Evolutionary conservation across 2,113 vertebrate species (phyloP), one percentile per base, ranked within the genome.

Genomic region (Xerus inauris): DNA sequence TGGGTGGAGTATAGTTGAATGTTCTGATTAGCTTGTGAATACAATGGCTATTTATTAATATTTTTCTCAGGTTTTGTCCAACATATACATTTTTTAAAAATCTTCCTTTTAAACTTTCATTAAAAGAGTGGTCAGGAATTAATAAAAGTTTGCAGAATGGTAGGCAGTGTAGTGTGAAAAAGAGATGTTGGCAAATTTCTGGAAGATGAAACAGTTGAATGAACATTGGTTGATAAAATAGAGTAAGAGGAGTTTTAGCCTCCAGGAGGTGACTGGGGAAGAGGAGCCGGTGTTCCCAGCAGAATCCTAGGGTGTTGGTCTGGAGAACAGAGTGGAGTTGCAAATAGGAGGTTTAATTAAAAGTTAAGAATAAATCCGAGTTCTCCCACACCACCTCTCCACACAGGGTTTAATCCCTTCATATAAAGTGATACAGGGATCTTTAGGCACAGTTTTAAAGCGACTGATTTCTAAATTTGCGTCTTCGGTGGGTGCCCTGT

Each of bases 71-170:
- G 12, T 64, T 87, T 92, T 24, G n/a, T 87, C 40, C 76, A 59
- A 85, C 49, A 49, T 54, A 35, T 7, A 20, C 19, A 62, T 35
- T 65, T 22, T 38, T 65, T 24, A n/a, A n/a, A n/a, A n/a, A 30
- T 54, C 28, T 67, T 42, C 51, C 77, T 79, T 40, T 89, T 92
- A 24, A 28, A 3, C 38, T 92, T 73, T 94, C 86, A 77, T 77
- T 82, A 20, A 82, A 67, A 89, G 47, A 9, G 8, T 62, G 24
- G 59, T 62, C 9, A 62, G 59, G 42, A 28, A 59, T 35, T 38
- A 81, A 62, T 42, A 59, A 89, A 89, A 54, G 22, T 11, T 12
- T 32, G 32, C 59, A 62, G 49, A 64, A 32, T 75, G 22, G 17
- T 35, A 93, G 11, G 42, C 2, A 11, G 47, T 51, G 16, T 69